These are phyloP conservation scores for Micoletzkya japonica DNA, from an alignment of 2,888 invertebrate species.

Conservation along the genomic window DNA sequence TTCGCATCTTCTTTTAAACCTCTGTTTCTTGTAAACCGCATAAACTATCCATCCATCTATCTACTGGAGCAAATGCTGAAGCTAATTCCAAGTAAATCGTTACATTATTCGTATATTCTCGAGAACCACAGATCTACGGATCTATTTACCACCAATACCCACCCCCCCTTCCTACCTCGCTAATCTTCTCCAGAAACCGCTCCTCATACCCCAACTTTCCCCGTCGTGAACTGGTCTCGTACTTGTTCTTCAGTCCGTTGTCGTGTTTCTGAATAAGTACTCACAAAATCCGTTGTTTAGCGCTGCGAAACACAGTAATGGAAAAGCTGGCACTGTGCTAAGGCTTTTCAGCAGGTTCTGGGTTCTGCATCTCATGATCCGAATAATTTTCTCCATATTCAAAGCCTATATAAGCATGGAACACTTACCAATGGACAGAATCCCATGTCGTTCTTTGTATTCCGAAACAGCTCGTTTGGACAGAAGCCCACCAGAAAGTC, in stretches of 20 bases:
- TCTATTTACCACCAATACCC: no score
- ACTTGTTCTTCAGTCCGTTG: slow-evolving; percentile 14
- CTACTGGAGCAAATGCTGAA: no score
- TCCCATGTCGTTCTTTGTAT: slow-evolving; percentile 90
- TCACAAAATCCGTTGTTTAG: neutral
- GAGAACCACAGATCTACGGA: no score
- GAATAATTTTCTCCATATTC: neutral
- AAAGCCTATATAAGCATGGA: neutral
- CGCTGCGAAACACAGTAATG: neutral
- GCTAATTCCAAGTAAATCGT: no score
- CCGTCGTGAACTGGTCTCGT: slow-evolving; percentile 24
- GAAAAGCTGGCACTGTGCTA: neutral
- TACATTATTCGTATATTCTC: no score
- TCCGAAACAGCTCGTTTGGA: slow-evolving; percentile 95
- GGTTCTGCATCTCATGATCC: neutral
- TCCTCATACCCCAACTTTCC: slow-evolving; percentile 23
- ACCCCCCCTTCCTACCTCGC: no score
- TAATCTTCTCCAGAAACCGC: slow-evolving; percentile 12
- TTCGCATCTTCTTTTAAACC: no score
- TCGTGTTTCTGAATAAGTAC: slow-evolving; percentile 19
- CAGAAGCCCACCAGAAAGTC: slow-evolving; percentile 94
- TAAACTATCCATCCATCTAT: no score
- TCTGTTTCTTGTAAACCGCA: no score
- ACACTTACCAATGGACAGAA: slow-evolving; percentile 17
- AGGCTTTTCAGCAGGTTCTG: neutral